phyloP scores from a whole-genome alignment of 2,797 vertebrate genomes.

The Momotus momota region DNA sequence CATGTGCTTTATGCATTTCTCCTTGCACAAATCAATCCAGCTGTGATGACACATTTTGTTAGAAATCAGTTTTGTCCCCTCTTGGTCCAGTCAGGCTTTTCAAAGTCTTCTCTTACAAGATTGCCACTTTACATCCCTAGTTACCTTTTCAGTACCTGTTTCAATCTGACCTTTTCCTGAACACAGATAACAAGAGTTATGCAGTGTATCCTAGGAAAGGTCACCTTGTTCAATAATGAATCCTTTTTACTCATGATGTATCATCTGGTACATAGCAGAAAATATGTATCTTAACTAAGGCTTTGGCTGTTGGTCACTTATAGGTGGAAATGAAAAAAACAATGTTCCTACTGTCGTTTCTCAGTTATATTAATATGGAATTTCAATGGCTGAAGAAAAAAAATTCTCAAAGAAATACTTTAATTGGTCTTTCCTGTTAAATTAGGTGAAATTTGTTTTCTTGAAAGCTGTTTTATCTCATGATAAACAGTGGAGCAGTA shows the following conservation, averaged over 20 bases:
- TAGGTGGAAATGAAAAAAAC: background rate
- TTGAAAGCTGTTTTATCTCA: conserved; percentile 1
- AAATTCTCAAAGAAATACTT: background rate
- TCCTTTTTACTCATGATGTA: background rate
- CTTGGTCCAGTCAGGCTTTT: background rate
- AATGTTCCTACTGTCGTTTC: background rate
- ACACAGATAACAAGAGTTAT: background rate
- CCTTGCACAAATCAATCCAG: background rate
- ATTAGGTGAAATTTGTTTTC: background rate
- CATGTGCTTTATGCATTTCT: background rate
- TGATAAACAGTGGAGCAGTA: background rate
- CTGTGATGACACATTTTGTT: background rate
- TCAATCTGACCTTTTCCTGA: background rate
- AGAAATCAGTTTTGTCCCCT: background rate
- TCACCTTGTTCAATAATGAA: background rate
- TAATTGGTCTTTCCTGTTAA: background rate
- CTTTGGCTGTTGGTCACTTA: background rate
- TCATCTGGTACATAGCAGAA: background rate
- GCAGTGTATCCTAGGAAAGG: background rate
- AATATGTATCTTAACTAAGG: background rate
- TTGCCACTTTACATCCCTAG: background rate
- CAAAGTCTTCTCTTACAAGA: background rate
- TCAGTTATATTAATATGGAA: background rate
- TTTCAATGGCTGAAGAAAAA: background rate
- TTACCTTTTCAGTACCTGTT: background rate